phyloP scores from a whole-genome alignment of 2,113 vertebrate genomes.

The Amazona guildingii region DNA sequence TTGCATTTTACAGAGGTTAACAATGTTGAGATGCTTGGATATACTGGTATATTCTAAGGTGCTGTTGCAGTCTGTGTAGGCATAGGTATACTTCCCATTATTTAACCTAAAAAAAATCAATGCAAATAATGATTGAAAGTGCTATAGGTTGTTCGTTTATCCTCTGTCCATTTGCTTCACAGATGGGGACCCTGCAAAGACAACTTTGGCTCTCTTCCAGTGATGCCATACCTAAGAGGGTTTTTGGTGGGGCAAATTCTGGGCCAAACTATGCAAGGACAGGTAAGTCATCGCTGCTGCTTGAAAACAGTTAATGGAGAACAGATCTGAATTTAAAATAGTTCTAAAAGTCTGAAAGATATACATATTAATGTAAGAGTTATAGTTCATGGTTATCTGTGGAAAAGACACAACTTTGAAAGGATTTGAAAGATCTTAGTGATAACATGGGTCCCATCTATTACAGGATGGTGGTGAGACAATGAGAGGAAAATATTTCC shows the following conservation, averaged over 20 bases:
- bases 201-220: constrained; percentile 26
- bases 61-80: constrained; percentile 15
- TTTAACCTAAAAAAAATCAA: constrained; percentile 56
- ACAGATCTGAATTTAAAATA: not conserved
- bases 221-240: not conserved
- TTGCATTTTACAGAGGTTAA: constrained; percentile 25
- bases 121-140: constrained; percentile 58
- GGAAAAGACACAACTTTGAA: not conserved
- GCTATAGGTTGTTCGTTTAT: not conserved
- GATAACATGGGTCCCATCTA: not conserved
- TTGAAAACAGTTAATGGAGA: not conserved
- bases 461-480: not conserved
- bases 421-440: not conserved
- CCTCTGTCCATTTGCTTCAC: not conserved
- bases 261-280: not conserved
- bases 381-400: not conserved
- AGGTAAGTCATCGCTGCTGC: not conserved
- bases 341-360: not conserved
- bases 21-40: constrained; percentile 35
- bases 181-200: not conserved
- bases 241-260: not conserved
- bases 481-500: not conserved
- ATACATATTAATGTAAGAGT: not conserved
- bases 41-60: constrained; percentile 40
- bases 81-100: not conserved